A percentile compares a stretch with the other conserved stretches of the same genome.
Conservation (phyloP, 1,140 invertebrate species). For the Heliconius hermathena region DNA sequence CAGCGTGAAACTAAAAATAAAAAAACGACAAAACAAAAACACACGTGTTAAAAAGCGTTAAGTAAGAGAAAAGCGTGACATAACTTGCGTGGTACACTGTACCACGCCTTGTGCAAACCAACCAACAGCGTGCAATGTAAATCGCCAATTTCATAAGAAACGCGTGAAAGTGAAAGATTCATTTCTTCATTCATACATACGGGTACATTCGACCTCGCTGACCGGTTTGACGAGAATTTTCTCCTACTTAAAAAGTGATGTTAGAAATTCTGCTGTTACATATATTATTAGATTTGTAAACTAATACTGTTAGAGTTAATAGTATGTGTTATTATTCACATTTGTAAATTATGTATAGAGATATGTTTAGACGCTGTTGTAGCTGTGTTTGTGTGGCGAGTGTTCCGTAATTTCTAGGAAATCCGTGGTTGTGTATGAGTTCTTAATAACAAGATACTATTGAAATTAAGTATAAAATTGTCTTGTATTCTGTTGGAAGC, state of each 20-base stretch:
- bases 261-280: not conserved
- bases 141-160: slow-evolving; percentile 73
- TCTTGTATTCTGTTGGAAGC: too few species aligned
- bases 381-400: too few species aligned
- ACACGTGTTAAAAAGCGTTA: slow-evolving; percentile 39
- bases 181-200: slow-evolving; percentile 54
- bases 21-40: not conserved
- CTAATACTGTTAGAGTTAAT: not conserved
- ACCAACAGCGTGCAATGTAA: slow-evolving; percentile 56
- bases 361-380: not conserved
- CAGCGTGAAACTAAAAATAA: too few species aligned
- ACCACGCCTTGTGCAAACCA: slow-evolving; percentile 59
- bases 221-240: slow-evolving; percentile 40
- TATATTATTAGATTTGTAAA: not conserved
- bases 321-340: not conserved
- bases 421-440: too few species aligned
- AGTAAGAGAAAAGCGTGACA: slow-evolving; percentile 47
- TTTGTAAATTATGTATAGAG: not conserved
- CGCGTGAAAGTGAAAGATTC: slow-evolving; percentile 71
- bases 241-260: not conserved
- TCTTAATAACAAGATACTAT: too few species aligned
- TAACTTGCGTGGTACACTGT: slow-evolving; percentile 25
- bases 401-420: too few species aligned
- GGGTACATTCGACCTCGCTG: slow-evolving; percentile 24
- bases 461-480: too few species aligned